Conservation (phyloP, 53 echinoderm and acorn worm genomes). For the Hippasteria phrygiana region DNA sequence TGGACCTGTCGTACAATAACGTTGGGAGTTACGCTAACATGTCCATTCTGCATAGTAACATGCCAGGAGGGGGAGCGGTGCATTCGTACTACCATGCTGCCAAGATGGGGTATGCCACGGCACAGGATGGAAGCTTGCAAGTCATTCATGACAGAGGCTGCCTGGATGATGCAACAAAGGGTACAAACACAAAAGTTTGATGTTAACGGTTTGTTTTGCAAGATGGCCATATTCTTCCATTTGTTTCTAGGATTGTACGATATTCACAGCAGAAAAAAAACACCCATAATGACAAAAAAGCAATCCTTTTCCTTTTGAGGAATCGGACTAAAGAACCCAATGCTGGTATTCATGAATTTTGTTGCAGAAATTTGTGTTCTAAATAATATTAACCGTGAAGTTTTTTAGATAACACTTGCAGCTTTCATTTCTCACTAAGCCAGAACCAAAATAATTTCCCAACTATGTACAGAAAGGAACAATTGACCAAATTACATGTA, state of each 20-base stretch:
- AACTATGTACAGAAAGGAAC: no score
- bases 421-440: no score
- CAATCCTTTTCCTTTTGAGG: background rate
- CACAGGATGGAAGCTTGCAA: slow-evolving; percentile 51
- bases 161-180: slow-evolving; percentile 52
- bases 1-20: slow-evolving; percentile 93
- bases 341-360: no score
- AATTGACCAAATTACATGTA: no score
- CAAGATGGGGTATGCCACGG: slow-evolving; percentile 50
- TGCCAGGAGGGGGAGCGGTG: slow-evolving; percentile 56
- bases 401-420: no score
- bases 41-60: slow-evolving; percentile 78
- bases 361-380: no score
- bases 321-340: background rate
- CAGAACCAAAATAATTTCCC: no score
- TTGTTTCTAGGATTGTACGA: background rate
- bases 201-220: background rate
- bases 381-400: no score
- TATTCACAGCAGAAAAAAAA: background rate
- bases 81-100: slow-evolving; percentile 64
- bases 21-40: slow-evolving; percentile 80
- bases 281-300: no score
- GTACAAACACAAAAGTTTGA: slow-evolving; percentile 62
- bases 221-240: background rate
- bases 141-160: slow-evolving; percentile 63